Evolutionary conservation across 2,888 invertebrate species (phyloP), one percentile per base, ranked within the genome.

Genomic region (Meta bourneti): DNA sequence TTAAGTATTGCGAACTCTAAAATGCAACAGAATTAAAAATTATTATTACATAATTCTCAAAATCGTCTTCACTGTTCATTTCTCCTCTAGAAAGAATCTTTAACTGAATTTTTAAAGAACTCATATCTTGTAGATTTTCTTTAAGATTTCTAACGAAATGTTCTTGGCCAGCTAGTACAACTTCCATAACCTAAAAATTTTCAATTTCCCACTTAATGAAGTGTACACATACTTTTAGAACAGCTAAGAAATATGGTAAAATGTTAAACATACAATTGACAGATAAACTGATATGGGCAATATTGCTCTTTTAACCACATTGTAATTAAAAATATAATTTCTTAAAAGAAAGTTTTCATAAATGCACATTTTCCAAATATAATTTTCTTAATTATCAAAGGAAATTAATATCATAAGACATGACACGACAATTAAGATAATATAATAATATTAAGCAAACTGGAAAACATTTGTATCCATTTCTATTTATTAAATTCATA

Each of bases 41-140:
- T 61, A 1, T 16, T 7, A 61, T 84, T 69, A 75, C 78, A 78
- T 1, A 77, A 13, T 78, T 13, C n/a, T 82, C 71, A 52, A 52
- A 19, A 52, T 51, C 49, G n/a, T 88, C 49, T 81, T 81, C 34
- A 34, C 34, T 34, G 4, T 34, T 61, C 72, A 1, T 19, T 49
- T 51, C 48, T 77, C 75, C 70, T 51, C 77, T 34, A 7, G 69
- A 13, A 16, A 89, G 20, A 48, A 89, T 82, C 2, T 69, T 13
- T 13, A 89, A 16, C 51, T 89, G 89, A 89, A 89, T 69, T 48
- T 82, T 61, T 52, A 89, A 70, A 72, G 49, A 54, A 13, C 75
- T 19, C 0, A 89, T 75, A 75, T 89, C 89, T 20, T 82, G 51
- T 6, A 61, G 11, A 74, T 20, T 20, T 51, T 75, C 82, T 7